Conservation (phyloP, 2,888 invertebrate species). For the Xanthorhoe designata region DNA sequence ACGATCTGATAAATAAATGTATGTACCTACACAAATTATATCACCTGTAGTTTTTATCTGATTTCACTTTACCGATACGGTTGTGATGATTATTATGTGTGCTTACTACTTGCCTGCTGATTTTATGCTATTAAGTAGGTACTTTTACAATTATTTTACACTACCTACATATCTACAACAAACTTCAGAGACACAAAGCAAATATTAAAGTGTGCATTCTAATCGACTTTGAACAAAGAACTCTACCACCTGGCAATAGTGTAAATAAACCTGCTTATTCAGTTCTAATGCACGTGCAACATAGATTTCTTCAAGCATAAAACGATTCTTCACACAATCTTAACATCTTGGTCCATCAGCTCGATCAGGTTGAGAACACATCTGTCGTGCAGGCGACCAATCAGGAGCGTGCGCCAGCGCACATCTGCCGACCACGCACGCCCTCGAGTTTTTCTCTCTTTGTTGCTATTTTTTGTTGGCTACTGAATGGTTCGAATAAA, state of each 20-base stretch:
- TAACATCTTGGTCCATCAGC: conserved; percentile 37
- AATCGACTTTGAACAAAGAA: background rate
- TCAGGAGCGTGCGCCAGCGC: conserved; percentile 66
- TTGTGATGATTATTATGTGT: background rate
- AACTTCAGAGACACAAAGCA: background rate
- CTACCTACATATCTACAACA: background rate
- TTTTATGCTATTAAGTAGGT: background rate
- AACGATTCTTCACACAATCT: conserved; percentile 30
- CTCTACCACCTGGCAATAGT: conserved; percentile 16
- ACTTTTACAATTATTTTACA: background rate
- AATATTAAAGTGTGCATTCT: background rate
- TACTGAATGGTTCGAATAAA: conserved; percentile 40
- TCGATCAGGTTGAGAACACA: conserved; percentile 59
- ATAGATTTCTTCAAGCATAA: conserved; percentile 36
- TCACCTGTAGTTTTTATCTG: conserved; percentile 35
- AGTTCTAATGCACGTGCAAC: conserved; percentile 17
- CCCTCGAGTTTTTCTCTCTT: conserved; percentile 66
- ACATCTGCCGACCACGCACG: conserved; percentile 72
- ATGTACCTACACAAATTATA: conserved; percentile 35
- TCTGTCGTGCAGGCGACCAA: conserved; percentile 72
- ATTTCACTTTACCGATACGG: conserved; percentile 7
- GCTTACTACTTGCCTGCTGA: background rate
- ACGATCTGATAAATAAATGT: conserved; percentile 30
- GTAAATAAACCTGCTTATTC: conserved; percentile 11
- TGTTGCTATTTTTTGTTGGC: conserved; percentile 69